Evolutionary conservation across 2,113 vertebrate genomes (phyloP).

Genomic region (Myiopsitta monachus): DNA sequence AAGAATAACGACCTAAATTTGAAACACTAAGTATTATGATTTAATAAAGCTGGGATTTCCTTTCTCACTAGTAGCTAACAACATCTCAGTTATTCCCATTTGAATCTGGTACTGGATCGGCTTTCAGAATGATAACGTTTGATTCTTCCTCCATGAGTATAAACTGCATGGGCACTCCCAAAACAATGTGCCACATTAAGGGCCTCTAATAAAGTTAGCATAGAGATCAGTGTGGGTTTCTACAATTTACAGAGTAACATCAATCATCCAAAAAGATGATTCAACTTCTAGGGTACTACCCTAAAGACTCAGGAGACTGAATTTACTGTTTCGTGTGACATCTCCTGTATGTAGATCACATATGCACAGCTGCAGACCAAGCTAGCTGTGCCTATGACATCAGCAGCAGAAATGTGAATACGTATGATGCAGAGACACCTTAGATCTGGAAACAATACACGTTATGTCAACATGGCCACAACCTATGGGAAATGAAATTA

Average conservation of each 20-base stretch:
- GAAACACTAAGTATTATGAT: background rate
- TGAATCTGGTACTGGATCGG: background rate
- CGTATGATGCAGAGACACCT: background rate
- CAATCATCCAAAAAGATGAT: background rate
- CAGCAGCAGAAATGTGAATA: background rate
- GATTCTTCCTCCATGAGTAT: background rate
- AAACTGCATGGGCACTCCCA: background rate
- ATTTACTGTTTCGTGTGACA: background rate
- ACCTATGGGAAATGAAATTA: background rate
- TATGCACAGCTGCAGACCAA: background rate
- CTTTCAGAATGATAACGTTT: background rate
- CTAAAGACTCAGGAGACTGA: fast-evolving
- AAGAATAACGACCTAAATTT: background rate
- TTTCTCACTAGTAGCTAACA: background rate
- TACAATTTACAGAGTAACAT: background rate
- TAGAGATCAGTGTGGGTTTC: background rate
- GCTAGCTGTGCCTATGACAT: background rate
- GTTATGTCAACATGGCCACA: background rate
- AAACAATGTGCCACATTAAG: background rate
- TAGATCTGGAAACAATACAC: background rate
- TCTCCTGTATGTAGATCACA: background rate
- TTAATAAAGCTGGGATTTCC: background rate
- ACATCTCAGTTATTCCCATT: background rate
- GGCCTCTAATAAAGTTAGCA: background rate
- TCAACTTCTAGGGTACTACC: background rate